Evolutionary conservation across 2,797 vertebrate species (phyloP).

Genomic region (Molossus alvarezi): DNA sequence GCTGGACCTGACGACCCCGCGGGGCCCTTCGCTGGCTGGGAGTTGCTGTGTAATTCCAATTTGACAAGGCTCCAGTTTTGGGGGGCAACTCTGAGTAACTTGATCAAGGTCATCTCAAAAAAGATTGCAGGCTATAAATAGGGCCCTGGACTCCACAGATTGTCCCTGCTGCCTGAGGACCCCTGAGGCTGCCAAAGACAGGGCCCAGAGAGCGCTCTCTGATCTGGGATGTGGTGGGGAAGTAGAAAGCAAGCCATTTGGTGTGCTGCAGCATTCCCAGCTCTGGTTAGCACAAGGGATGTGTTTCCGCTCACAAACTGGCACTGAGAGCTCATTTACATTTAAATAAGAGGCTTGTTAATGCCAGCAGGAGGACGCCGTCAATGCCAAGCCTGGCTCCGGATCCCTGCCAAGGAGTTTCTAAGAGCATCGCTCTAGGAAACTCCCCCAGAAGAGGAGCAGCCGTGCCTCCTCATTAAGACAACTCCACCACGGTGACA

Average conservation of each 20-base stretch:
- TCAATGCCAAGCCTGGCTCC: conserved; percentile 91
- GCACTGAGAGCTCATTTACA: conserved; percentile 91
- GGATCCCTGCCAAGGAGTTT: conserved; percentile 91
- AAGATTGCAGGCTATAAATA: background rate
- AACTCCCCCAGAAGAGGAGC: conserved; percentile 91
- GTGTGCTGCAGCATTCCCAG: conserved; percentile 89
- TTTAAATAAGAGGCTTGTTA: conserved; percentile 92
- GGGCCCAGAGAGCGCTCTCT: conserved; percentile 66
- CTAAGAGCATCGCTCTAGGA: conserved; percentile 92
- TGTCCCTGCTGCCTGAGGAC: conserved; percentile 25
- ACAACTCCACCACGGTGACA: conserved; percentile 84
- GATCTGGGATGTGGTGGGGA: conserved; percentile 77
- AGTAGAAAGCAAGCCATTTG: conserved; percentile 89
- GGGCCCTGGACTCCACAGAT: background rate
- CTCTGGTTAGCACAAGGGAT: conserved; percentile 91
- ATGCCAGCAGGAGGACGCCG: conserved; percentile 91
- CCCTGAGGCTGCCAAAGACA: conserved; percentile 27
- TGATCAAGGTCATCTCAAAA: background rate
- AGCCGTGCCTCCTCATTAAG: conserved; percentile 88
- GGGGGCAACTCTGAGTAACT: background rate
- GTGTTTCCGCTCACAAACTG: conserved; percentile 92
- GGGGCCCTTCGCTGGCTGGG: background rate
- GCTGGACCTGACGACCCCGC: background rate
- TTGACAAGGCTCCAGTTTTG: background rate
- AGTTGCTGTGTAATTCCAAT: background rate